These are phyloP conservation scores for Cottoperca gobio DNA, from an alignment of 2,797 vertebrate genomes.

Conservation along the genomic window DNA sequence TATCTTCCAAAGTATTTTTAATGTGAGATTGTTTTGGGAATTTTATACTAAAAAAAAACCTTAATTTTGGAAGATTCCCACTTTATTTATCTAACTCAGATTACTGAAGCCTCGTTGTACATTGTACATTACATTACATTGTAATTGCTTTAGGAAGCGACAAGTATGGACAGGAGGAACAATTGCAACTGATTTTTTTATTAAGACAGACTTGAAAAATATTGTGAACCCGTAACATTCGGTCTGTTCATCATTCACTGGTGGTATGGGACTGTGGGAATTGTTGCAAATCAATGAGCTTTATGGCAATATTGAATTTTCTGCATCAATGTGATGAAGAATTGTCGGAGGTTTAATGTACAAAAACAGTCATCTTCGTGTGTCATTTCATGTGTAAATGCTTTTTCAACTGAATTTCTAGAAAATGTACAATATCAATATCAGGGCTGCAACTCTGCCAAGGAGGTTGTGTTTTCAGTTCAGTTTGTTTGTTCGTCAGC, in stretches of 20 bases:
- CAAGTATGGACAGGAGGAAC: neutral
- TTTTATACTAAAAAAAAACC: neutral
- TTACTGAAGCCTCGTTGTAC: no score
- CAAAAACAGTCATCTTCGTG: neutral
- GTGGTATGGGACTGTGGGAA: neutral
- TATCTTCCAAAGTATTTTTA: neutral
- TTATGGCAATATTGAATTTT: neutral
- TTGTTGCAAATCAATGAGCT: conserved; percentile 5
- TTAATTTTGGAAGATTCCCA: neutral
- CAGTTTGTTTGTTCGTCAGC: no score
- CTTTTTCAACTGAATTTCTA: neutral
- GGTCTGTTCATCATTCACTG: neutral
- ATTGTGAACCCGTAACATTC: neutral
- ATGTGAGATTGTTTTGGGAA: neutral
- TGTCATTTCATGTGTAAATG: neutral
- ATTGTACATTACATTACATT: no score
- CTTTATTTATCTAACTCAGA: neutral
- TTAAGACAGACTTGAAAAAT: neutral
- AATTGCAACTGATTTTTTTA: neutral
- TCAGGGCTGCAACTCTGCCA: neutral
- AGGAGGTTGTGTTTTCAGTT: no score
- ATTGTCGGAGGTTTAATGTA: neutral
- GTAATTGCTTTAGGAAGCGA: neutral
- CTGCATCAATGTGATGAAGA: conserved; percentile 3
- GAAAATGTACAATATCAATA: neutral